Base-by-base conservation (phyloP, 2,113 vertebrate genomes). In the Mungos mungo region DNA sequence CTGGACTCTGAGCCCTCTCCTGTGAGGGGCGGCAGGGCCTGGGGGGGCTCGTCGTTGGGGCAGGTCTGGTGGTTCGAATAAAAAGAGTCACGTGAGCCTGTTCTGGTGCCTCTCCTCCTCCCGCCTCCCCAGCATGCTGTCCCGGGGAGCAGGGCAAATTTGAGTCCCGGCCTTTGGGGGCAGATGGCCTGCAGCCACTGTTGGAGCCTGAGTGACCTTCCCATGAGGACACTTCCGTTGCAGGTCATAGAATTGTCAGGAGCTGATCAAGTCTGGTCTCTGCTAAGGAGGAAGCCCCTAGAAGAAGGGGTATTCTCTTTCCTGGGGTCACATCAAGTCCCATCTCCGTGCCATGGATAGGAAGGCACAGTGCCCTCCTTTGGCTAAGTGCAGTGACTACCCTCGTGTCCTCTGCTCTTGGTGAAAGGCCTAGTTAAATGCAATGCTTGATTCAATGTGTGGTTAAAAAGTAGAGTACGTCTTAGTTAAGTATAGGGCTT, bases 41-140 rank as follows among this genome's bases (percentile, higher is more conserved):
- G 21, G 69, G 85, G 94, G 94, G 66, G 94, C 87, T 82, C 50
- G 60, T 68, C 3, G 0, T 4, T 4, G 16, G 89, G 84, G 29
- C 15, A 6, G 14, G 41, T 41, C 13, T 72, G 60, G 86, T 69
- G 66, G 60, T 72, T 82, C 4, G 33, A 96, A 98, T 98, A 98
- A 98, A 98, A 98, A 2, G 2, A 12, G 27, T 86, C 21, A 1
- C 0, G 0, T 71, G 60, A 82, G 33, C n/a, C n/a, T 77, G 14
- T 54, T 74, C 29, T 33, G 1, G 5, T 8, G 1, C 2, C 50
- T 21, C 18, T 71, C n/a, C 18, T 57, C 12, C 0, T 31, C 52
- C 38, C 16, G 5, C 45, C 33, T 16, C 38, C 38, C 15, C 45
- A 5, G 7, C 0, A 0, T 31, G 27, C 63, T 2, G 0, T 38